Base-by-base conservation (phyloP, 2,113 vertebrate species). In the Chinchilla lanigera region DNA sequence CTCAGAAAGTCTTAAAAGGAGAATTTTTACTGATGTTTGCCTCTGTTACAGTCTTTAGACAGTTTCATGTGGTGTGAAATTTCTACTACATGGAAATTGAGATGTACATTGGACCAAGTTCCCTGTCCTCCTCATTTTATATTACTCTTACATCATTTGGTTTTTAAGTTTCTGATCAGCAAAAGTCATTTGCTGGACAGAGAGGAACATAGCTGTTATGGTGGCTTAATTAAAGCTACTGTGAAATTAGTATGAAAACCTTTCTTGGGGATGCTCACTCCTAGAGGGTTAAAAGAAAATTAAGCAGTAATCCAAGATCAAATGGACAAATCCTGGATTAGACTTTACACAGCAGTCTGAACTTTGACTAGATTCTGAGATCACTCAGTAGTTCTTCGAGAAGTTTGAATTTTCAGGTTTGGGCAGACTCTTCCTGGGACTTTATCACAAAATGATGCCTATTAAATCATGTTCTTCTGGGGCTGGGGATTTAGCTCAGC, bases 101-200 rank as follows among this genome's bases (percentile, higher is more conserved):
- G 35, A 17, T 65, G 28, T 81, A 85, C 65, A 26, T 84, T 94
- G 78, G 88, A 90, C 35, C 58, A 93, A 89, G 30, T 33, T 26
- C 30, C 16, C 44, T 28, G 0, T 85, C 47, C 6, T 1, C 38
- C 35, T 69, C 73, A 30, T 47, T 84, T 63, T 90, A n/a, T 82
- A 30, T 92, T 47, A 16, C 86, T 96, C 84, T 94, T 90, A 47
- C 69, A 65, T 89, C n/a, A 38, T n/a, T 26, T 93, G 89, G 65
- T 67, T 94, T 65, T 93, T 52, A 54, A 86, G 65, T 50, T 63
- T 83, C 67, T 47, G 81, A 60, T 28, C 83, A 65, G 71, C 78
- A 58, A 95, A 93, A 90, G 63, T n/a, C n/a, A 47, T 54, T 85
- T 71, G 69, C 93, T 88, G 24, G 50, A 85, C 81, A 85, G 41